Percentiles rank a stretch among this genome's conserved stretches.
Evolutionary conservation across 2,888 invertebrate species (phyloP).

Genomic region (Cryptocephalus primarius): DNA sequence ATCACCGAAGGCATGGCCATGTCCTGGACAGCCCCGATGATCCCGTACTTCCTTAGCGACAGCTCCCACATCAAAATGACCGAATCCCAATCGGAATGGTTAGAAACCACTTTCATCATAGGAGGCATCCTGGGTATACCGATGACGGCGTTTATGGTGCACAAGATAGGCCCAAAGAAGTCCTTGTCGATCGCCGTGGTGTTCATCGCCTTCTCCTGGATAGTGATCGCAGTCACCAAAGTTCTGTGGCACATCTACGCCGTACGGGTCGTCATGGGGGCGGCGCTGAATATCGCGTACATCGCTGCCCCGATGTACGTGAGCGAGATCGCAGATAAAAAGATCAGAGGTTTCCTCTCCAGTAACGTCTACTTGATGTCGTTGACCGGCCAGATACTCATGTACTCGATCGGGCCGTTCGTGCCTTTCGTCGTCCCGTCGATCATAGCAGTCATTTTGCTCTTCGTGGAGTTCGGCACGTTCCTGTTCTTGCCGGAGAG

Average conservation of each 20-base stretch:
- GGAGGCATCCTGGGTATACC: slow-evolving; percentile 19
- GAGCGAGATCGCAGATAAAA: neutral
- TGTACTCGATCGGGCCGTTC: slow-evolving; percentile 22
- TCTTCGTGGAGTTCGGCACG: slow-evolving; percentile 23
- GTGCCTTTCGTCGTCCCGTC: slow-evolving; percentile 11
- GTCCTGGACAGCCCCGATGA: slow-evolving; percentile 31
- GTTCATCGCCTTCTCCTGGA: slow-evolving; percentile 24
- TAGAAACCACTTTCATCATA: slow-evolving; percentile 18
- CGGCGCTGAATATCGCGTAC: slow-evolving; percentile 28
- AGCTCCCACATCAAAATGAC: slow-evolving; percentile 25
- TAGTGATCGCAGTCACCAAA: slow-evolving; percentile 21
- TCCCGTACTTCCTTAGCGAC: slow-evolving; percentile 25
- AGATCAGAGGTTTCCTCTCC: slow-evolving; percentile 21
- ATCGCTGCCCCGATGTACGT: slow-evolving; percentile 31
- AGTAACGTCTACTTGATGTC: slow-evolving; percentile 27
- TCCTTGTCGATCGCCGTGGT: slow-evolving; percentile 25
- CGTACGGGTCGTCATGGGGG: slow-evolving; percentile 24
- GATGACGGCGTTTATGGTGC: slow-evolving; percentile 20
- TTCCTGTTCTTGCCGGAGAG: slow-evolving; percentile 35
- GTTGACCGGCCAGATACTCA: slow-evolving; percentile 25
- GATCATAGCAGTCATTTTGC: slow-evolving; percentile 15
- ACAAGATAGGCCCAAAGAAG: slow-evolving; percentile 21
- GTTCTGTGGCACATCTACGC: slow-evolving; percentile 21
- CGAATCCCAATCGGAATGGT: slow-evolving; percentile 18
- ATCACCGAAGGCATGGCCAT: slow-evolving; percentile 34